A percentile compares a stretch with the other conserved stretches of the same genome.
phyloP scores from a whole-genome alignment of 2,113 vertebrate species.

The Pelobates fuscus region DNA sequence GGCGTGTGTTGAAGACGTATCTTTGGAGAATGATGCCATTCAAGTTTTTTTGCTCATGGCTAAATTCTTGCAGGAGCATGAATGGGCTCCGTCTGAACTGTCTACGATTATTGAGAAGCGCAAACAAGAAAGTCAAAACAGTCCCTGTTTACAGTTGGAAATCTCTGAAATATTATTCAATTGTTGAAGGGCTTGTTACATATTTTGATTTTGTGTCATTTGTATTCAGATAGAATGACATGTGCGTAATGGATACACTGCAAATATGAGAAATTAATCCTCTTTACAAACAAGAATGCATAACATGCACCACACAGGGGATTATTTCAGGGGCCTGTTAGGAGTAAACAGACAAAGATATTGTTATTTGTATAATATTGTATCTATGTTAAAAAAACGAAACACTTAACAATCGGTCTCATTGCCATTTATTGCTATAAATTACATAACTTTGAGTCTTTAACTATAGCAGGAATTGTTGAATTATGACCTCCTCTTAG shows the following conservation, averaged over 20 bases:
- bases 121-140: slow-evolving; percentile 62
- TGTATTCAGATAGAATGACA: not conserved
- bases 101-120: slow-evolving; percentile 46
- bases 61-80: slow-evolving; percentile 67
- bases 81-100: slow-evolving; percentile 54
- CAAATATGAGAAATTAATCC: not conserved
- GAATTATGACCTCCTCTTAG: no score
- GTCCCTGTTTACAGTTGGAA: not conserved
- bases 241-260: not conserved
- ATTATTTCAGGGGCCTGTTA: not conserved
- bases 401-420: no score
- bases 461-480: no score
- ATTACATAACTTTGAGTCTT: no score
- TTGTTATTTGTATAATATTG: no score
- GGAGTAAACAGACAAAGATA: no score
- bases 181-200: not conserved
- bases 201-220: slow-evolving; percentile 26
- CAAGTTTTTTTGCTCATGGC: slow-evolving; percentile 63
- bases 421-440: no score
- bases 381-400: no score
- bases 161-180: slow-evolving; percentile 45
- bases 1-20: slow-evolving; percentile 66
- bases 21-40: slow-evolving; percentile 62
- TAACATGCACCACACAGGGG: not conserved
- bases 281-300: not conserved